Conservation (phyloP, 1,140 invertebrate genomes). For the Drosophila ficusphila region DNA sequence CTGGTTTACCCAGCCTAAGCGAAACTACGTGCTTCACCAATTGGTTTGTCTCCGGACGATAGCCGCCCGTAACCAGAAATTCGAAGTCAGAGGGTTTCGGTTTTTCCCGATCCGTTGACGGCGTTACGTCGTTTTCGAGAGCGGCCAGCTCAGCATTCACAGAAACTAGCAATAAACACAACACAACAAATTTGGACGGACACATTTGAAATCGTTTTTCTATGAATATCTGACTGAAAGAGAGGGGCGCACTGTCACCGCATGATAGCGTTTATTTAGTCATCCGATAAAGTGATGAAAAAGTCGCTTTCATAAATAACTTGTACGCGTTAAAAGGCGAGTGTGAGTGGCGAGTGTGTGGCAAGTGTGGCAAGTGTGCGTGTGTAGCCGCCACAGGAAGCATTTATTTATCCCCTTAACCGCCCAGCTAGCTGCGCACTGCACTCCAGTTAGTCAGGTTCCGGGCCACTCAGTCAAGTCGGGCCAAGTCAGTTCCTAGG, state of each 20-base stretch:
- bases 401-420: constrained; percentile 17
- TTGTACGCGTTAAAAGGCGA: constrained; percentile 16
- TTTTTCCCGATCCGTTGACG: neutral
- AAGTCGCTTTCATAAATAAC: constrained; percentile 62
- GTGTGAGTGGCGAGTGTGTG: too few species aligned
- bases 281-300: constrained; percentile 65
- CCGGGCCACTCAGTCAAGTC: constrained; percentile 2
- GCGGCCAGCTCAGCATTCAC: neutral
- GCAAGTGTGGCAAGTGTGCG: constrained; percentile 1
- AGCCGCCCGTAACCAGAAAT: constrained; percentile 60
- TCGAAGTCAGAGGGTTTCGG: constrained; percentile 33
- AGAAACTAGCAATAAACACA: constrained; percentile 6
- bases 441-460: constrained; percentile 25
- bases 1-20: neutral
- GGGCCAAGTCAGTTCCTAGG: neutral
- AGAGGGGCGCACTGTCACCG: constrained; percentile 7
- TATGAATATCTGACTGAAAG: neutral
- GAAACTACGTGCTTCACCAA: constrained; percentile 48
- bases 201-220: constrained; percentile 24
- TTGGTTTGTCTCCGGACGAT: constrained; percentile 28
- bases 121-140: neutral
- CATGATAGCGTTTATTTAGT: constrained; percentile 24
- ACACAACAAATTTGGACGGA: constrained; percentile 53
- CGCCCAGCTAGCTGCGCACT: neutral
- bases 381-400: constrained; percentile 34